Evolutionary conservation across 2,888 invertebrate species (phyloP).

Genomic region (Cataglyphis livida): DNA sequence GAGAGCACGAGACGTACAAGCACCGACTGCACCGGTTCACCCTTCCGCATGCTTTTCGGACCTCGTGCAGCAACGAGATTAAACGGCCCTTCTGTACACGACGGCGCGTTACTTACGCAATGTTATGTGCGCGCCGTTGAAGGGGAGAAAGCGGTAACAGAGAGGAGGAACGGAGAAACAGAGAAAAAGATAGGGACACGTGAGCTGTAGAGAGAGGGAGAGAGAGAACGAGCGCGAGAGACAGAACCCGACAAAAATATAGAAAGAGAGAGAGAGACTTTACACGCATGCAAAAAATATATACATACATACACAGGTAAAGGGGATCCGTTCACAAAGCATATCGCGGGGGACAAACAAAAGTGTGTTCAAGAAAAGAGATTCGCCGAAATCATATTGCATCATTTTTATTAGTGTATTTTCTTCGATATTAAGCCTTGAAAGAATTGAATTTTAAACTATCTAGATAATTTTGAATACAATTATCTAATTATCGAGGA

Average conservation of each 20-base stretch:
- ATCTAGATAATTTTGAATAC: neutral
- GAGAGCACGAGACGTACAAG: slow-evolving; percentile 6
- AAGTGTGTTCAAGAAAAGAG: slow-evolving; percentile 34
- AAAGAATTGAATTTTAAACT: neutral
- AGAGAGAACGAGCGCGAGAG: slow-evolving; percentile 20
- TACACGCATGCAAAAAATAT: neutral
- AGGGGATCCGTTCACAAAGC: slow-evolving; percentile 38
- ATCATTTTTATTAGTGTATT: slow-evolving; percentile 14
- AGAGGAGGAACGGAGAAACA: slow-evolving; percentile 27
- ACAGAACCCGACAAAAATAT: slow-evolving; percentile 18
- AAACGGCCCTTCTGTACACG: slow-evolving; percentile 66
- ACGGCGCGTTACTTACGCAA: slow-evolving; percentile 70
- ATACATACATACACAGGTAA: neutral
- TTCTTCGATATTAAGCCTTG: neutral
- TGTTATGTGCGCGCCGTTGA: slow-evolving; percentile 56
- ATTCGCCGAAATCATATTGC: slow-evolving; percentile 14
- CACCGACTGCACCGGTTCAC: slow-evolving; percentile 47
- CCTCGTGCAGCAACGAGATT: slow-evolving; percentile 66
- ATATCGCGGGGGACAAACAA: slow-evolving; percentile 34
- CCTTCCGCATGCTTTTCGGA: slow-evolving; percentile 69
- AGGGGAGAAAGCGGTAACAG: slow-evolving; percentile 38
- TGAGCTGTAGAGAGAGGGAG: slow-evolving; percentile 24
- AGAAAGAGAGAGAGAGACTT: slow-evolving; percentile 28
- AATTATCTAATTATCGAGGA: neutral
- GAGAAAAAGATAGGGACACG: slow-evolving; percentile 53